Conservation (phyloP, 2,113 vertebrate genomes). For the Felis catus region F.catus_Fca126_mat1.0 CM031416.1:81574001-81574500, state of each 20-base stretch:
- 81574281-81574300: slow-evolving; percentile 12
- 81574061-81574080: neutral
- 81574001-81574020: neutral
- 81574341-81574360: neutral
- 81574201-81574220: neutral
- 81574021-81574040: neutral
- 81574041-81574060: neutral
- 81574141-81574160: neutral
- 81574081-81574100: neutral
- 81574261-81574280: neutral
- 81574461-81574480: neutral
- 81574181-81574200: neutral
- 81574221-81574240: neutral
- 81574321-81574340: neutral
- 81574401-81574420: slow-evolving; percentile 29
- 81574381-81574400: slow-evolving; percentile 2
- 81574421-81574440: neutral
- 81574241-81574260: neutral
- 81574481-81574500: neutral
- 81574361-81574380: slow-evolving; percentile 21
- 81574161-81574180: neutral
- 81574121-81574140: neutral
- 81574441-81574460: neutral
- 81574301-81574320: neutral
- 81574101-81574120: neutral